Base-by-base conservation (phyloP, 1,140 invertebrate genomes). In the Pissodes strobi region DNA sequence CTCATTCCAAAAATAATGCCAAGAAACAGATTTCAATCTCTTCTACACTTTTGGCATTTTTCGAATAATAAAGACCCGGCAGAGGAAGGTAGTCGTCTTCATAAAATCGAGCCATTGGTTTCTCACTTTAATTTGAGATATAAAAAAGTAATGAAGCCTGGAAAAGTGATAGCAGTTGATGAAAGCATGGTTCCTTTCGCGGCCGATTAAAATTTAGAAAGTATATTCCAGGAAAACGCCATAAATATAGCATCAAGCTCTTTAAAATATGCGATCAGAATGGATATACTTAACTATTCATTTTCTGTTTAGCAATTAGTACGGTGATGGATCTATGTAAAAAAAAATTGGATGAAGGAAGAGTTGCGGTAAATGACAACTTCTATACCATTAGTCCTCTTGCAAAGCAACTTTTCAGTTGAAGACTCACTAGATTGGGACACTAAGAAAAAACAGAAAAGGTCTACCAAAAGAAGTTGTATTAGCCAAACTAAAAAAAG, bases 351-450 rank as follows among this genome's bases (percentile, higher is more conserved):
- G 46, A 45, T 23, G 38, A 6, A 38, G 45, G 57, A 21, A 48
- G 27, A 38, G 58, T 46, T 45, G 19, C 66, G 9, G 72, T 43
- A 68, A 72, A 64, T 4, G 61, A 64, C 61, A 75, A 66, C 61
- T 79, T 71, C 69, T 80, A 78, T 61, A 75, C 67, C 46, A 79
- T 77, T 67, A 68, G 78, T 64, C 18, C 71, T 52, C 68, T 80
- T 53, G 75, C 78, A 52, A 61, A 78, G 49, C 63, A 72, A 67
- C 68, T 79, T 67, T 60, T 79, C 52, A 59, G 69, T 25, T 74
- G 70, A 63, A 81, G 62, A 82, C 76, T 10, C 76, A 82, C 76
- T 70, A 77, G 9, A 66, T 78, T 59, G 78, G 79, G 51, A 82
- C 77, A 64, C 53, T 82, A 55, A 66, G 70, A 46, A 71, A 72